Evolutionary conservation across 92 coral and sea anemone species (phyloP).

Genomic region (Zoanthus gigantus): DNA sequence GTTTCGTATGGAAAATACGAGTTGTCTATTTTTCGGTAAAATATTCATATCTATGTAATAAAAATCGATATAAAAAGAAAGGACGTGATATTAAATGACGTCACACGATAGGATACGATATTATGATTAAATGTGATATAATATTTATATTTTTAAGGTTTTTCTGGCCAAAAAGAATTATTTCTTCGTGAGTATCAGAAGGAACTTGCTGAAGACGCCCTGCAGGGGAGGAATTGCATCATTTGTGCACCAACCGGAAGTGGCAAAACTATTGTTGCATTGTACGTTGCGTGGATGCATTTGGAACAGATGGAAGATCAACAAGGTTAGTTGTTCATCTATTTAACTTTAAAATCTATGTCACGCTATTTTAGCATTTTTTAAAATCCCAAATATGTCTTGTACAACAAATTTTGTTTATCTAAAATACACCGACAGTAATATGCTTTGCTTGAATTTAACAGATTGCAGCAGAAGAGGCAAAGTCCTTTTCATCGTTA

Average conservation of each 20-base stretch:
- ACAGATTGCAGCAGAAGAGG: constrained; percentile 35
- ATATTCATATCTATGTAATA: too few species aligned
- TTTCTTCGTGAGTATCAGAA: constrained; percentile 63
- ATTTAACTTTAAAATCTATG: background rate
- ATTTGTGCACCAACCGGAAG: constrained; percentile 86
- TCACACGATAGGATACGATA: background rate
- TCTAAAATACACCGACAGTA: too few species aligned
- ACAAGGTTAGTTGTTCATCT: background rate
- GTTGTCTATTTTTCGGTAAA: too few species aligned
- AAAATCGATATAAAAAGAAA: too few species aligned
- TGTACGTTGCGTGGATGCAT: constrained; percentile 68
- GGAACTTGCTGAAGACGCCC: constrained; percentile 70
- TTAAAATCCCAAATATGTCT: too few species aligned
- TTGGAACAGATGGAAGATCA: constrained; percentile 39
- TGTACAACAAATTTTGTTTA: too few species aligned
- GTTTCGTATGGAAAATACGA: too few species aligned
- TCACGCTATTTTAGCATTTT: background rate
- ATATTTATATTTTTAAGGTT: background rate
- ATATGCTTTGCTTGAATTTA: background rate
- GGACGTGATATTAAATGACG: background rate
- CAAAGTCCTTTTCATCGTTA: constrained; percentile 87
- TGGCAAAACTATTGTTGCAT: constrained; percentile 84
- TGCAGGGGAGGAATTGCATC: constrained; percentile 77
- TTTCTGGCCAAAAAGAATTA: background rate
- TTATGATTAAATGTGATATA: background rate